A percentile compares a stretch with the other conserved stretches of the same genome.
Conservation (phyloP, 2,113 vertebrate genomes). For the Phainopepla nitens region DNA sequence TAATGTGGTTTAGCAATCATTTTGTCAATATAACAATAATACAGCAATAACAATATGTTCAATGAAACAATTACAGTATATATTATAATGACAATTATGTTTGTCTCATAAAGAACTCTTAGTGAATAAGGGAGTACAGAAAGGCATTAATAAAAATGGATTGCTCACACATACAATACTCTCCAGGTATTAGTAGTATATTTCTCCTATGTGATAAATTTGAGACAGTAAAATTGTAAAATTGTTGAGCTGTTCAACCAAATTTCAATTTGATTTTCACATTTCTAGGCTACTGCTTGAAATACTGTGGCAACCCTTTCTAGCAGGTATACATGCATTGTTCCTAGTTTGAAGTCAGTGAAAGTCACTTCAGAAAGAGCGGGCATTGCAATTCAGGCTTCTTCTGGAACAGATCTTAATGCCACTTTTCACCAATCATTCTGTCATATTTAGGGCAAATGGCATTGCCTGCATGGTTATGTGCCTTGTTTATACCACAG, state of each 20-base stretch:
- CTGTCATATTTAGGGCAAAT: neutral
- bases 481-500: neutral
- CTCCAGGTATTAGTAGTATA: neutral
- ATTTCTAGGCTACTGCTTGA: neutral
- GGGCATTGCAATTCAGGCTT: fast-evolving
- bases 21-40: conserved; percentile 7
- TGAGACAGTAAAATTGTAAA: neutral
- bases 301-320: neutral
- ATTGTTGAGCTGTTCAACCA: neutral
- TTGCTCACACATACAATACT: neutral
- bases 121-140: neutral
- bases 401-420: neutral
- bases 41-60: neutral
- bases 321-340: neutral
- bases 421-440: neutral
- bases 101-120: neutral
- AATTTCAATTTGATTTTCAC: neutral
- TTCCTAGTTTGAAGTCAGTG: neutral
- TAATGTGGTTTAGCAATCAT: neutral
- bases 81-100: neutral
- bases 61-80: neutral
- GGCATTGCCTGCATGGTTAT: neutral
- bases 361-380: neutral
- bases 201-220: neutral
- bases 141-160: neutral